Conservation (phyloP, 2,113 vertebrate species). For the Pantherophis guttatus region DNA sequence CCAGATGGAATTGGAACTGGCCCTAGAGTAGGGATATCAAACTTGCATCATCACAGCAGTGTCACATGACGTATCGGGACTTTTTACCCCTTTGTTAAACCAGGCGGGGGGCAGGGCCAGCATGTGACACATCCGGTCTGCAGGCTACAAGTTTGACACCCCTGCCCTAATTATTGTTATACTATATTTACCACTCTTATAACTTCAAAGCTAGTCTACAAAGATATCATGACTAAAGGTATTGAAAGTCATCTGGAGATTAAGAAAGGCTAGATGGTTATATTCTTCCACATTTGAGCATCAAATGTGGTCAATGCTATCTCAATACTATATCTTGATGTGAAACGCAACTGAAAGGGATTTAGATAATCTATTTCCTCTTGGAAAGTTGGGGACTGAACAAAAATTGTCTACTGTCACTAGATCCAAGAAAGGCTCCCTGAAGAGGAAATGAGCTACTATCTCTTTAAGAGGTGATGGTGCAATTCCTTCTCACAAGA, state of each 20-base stretch:
- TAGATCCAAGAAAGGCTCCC: not conserved
- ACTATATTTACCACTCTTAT: not conserved
- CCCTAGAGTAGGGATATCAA: not conserved
- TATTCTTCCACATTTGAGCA: not conserved
- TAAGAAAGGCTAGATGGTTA: not conserved
- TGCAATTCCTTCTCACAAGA: not conserved
- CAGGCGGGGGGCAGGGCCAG: too few relatives aligned
- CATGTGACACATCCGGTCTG: too few relatives aligned
- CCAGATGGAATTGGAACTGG: not conserved
- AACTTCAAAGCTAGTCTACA: not conserved
- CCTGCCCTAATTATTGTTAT: not conserved
- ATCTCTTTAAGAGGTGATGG: not conserved
- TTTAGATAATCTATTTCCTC: not conserved
- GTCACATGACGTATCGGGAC: too few relatives aligned
- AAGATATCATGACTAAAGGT: not conserved
- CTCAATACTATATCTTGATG: not conserved
- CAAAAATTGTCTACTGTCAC: not conserved
- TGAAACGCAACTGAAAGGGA: not conserved
- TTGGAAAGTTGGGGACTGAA: not conserved
- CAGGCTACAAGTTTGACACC: not conserved
- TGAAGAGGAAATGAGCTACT: not conserved
- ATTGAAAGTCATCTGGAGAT: not conserved
- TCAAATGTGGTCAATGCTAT: not conserved
- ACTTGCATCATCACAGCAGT: too few relatives aligned
- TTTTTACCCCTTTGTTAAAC: too few relatives aligned